Conservation (phyloP, 2,113 vertebrate genomes). For the Fregetta grallaria region DNA sequence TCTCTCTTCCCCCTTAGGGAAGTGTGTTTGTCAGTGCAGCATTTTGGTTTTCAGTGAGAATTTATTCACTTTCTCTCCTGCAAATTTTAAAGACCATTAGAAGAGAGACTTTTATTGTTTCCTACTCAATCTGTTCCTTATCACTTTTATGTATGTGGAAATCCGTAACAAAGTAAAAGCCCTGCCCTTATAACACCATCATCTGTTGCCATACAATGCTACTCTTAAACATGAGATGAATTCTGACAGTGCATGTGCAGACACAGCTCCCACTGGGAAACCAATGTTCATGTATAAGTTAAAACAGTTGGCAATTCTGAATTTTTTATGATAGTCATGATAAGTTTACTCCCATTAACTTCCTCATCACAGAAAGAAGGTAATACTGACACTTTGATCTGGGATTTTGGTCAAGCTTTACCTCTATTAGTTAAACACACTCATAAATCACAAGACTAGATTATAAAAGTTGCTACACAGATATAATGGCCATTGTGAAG, state of each 20-base stretch:
- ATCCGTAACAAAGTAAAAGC: not conserved
- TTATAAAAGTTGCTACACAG: not conserved
- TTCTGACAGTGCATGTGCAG: not conserved
- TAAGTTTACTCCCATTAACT: not conserved
- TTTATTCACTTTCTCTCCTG: not conserved
- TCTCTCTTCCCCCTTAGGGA: no score
- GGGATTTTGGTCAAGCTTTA: not conserved
- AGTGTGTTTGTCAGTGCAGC: not conserved
- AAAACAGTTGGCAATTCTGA: not conserved
- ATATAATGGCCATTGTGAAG: not conserved
- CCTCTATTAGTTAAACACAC: not conserved
- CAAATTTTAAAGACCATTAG: not conserved
- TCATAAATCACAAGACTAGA: not conserved
- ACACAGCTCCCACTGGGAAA: not conserved
- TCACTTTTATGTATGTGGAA: not conserved
- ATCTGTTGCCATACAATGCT: not conserved
- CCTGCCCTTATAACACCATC: not conserved
- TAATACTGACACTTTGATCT: not conserved
- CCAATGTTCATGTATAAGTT: not conserved
- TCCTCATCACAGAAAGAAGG: not conserved
- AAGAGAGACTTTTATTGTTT: not conserved
- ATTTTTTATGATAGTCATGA: not conserved
- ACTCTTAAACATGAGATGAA: not conserved
- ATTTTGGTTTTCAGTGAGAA: not conserved
- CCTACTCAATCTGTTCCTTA: not conserved